Conservation (phyloP, 2,888 invertebrate genomes). For the Scaptomyza caliginosa region DNA sequence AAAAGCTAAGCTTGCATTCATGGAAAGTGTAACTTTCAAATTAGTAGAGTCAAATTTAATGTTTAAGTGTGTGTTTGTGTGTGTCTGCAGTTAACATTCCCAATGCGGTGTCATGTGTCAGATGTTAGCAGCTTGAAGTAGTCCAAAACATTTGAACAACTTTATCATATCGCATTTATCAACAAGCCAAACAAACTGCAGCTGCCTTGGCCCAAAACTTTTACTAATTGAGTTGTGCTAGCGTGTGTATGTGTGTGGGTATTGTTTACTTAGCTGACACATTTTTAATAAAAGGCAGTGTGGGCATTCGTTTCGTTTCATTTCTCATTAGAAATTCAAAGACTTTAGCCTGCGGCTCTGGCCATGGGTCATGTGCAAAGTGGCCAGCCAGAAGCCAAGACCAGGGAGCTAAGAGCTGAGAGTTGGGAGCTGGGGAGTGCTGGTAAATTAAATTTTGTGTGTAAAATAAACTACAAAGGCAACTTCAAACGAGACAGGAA, state of each 20-base stretch:
- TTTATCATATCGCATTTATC: conserved; percentile 39
- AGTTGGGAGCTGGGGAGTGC: conserved; percentile 7
- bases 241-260: conserved; percentile 8
- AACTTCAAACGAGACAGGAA: conserved; percentile 59
- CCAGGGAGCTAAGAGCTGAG: neutral
- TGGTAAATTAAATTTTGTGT: conserved; percentile 55
- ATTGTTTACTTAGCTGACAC: conserved; percentile 15
- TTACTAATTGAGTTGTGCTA: conserved; percentile 44
- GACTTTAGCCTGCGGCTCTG: conserved; percentile 11
- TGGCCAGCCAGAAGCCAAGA: conserved; percentile 8
- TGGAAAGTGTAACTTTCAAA: conserved; percentile 34
- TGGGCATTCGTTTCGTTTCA: neutral
- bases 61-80: conserved; percentile 11
- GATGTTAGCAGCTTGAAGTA: conserved; percentile 9
- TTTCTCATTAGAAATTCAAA: conserved; percentile 17
- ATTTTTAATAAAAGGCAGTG: conserved; percentile 2
- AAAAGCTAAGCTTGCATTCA: conserved; percentile 9
- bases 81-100: conserved; percentile 2
- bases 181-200: conserved; percentile 3
- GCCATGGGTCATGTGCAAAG: conserved; percentile 43
- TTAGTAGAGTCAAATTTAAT: conserved; percentile 34
- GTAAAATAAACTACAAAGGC: conserved; percentile 57
- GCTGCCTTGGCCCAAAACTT: conserved; percentile 15
- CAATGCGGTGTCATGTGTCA: conserved; percentile 32
- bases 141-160: conserved; percentile 1